Evolutionary conservation across 2,888 invertebrate species (phyloP), one percentile per base, ranked within the genome.

Genomic region (Adineta ricciae): DNA sequence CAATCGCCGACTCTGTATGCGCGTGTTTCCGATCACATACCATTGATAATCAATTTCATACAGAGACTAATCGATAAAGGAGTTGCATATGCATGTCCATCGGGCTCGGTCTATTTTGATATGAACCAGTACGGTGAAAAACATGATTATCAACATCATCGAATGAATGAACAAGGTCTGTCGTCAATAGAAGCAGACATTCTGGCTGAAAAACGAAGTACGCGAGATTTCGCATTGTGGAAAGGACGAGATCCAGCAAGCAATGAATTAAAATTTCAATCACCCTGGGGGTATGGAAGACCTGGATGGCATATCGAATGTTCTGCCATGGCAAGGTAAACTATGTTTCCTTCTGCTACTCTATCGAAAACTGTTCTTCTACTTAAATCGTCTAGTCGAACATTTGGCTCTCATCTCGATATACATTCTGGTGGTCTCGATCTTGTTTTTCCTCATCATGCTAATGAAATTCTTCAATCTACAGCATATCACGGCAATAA

Each of bases 291-390:
- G 54, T 93, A 92, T 89, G 92, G 92, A 52, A 93, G 98, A 86
- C 98, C 98, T 0, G 99, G 99, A 46, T 99, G 99, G 99, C 99
- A 99, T 90, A 99, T 99, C 87, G 99, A 99, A 91, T 99, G 99
- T 91, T 98, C 98, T 0, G 97, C 96, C 0, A 99, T 99, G 99
- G 98, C 98, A 0, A 24, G 94, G 46, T 46, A 46, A 46, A 46
- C 11, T 11, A 5, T 8, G 11, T 46, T 11, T 46, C 46, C 11
- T 46, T 46, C 46, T n/a, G n/a, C n/a, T n/a, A n/a, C 5, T 46
- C 11, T 8, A 11, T 8, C 5, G 46, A 46, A 46, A 46, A 46
- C 46, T 8, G 5, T 8, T 46, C 46, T 46, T 46, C n/a, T n/a
- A n/a, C n/a, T n/a, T n/a, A n/a, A n/a, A 46, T 46, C 5, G 5